Conservation (phyloP, 2,888 invertebrate genomes). For the Rhingia rostrata region DNA sequence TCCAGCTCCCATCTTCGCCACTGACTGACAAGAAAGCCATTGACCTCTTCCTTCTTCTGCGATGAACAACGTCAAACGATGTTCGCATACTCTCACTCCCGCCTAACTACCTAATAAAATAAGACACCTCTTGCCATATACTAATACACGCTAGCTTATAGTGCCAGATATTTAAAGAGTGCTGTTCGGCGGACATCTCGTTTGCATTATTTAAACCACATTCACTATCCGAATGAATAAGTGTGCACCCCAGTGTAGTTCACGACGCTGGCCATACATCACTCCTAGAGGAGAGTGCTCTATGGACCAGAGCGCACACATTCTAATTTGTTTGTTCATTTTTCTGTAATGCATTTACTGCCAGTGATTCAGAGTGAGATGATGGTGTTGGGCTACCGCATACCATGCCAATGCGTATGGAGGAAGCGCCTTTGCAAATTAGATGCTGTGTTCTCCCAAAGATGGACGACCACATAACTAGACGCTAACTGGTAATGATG, state of each 20-base stretch:
- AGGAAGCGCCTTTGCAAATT: conserved; percentile 38
- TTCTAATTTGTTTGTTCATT: conserved; percentile 49
- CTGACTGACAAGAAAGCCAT: conserved; percentile 12
- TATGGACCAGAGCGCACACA: conserved; percentile 18
- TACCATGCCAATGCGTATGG: conserved; percentile 17
- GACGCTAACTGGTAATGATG: conserved; percentile 46
- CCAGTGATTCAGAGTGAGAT: conserved; percentile 8
- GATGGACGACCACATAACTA: conserved; percentile 49
- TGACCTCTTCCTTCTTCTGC: conserved; percentile 9
- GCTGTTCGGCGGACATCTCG: conserved; percentile 13
- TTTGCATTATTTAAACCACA: conserved; percentile 34
- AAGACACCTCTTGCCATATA: not conserved
- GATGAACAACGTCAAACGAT: conserved; percentile 20
- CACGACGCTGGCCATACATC: conserved; percentile 27
- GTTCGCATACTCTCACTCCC: conserved; percentile 7
- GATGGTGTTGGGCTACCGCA: conserved; percentile 9
- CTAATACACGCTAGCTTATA: not conserved
- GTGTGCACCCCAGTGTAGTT: conserved; percentile 18
- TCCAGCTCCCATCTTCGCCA: conserved; percentile 5
- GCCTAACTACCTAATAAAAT: not conserved
- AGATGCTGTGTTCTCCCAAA: conserved; percentile 37
- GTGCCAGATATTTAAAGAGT: not conserved
- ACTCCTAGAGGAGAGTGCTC: conserved; percentile 12
- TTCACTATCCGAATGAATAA: conserved; percentile 21
- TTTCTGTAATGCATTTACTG: conserved; percentile 46